Evolutionary conservation across 2,113 vertebrate genomes (phyloP).

Genomic region (Macrotus californicus): DNA sequence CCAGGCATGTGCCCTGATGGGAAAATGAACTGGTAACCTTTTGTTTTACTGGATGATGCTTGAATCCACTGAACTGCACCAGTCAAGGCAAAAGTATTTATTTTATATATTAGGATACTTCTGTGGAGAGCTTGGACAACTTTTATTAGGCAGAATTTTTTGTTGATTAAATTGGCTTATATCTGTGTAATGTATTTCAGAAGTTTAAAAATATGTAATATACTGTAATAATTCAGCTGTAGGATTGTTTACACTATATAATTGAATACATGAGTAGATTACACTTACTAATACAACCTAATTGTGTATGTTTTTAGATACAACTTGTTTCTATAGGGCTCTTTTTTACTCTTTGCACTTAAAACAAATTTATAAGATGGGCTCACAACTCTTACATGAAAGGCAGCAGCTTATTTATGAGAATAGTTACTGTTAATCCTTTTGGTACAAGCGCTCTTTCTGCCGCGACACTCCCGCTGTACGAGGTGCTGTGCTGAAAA

Average conservation of each 20-base stretch:
- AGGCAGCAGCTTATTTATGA: background rate
- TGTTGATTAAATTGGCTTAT: constrained; percentile 3
- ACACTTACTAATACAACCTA: background rate
- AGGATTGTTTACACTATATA: background rate
- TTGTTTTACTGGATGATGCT: too few species aligned
- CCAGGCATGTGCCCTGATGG: background rate
- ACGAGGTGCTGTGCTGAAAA: too few species aligned
- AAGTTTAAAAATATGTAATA: background rate
- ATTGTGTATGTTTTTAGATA: background rate
- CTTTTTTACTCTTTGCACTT: background rate
- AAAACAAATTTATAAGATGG: background rate
- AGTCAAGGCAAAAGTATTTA: background rate
- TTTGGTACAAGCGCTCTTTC: too few species aligned
- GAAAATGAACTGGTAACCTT: background rate
- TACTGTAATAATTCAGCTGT: background rate
- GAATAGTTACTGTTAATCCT: background rate
- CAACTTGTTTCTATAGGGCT: background rate
- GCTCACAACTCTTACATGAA: background rate
- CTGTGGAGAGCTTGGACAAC: background rate
- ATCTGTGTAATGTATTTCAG: background rate
- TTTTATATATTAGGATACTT: background rate
- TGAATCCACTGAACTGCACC: too few species aligned
- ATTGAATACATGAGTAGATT: background rate
- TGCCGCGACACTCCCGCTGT: too few species aligned
- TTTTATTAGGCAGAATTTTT: background rate